Evolutionary conservation across 2,888 invertebrate species (phyloP), one percentile per base, ranked within the genome.

Genomic region (Colostygia pectinataria): DNA sequence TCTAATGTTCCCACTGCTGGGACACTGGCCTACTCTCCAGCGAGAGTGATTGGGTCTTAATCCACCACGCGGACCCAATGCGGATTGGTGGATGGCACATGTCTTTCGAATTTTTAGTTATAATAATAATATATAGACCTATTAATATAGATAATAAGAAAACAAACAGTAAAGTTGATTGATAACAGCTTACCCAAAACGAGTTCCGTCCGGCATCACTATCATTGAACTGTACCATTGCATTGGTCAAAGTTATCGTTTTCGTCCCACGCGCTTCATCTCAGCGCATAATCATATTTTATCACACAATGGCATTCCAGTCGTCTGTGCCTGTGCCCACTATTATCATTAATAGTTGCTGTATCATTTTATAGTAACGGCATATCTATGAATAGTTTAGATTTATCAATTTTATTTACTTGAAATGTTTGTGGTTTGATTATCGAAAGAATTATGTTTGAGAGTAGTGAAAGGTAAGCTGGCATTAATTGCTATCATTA

Each of bases 301-400:
- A 74, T 74, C 73, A 73, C 63, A 75, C 78, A 76, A 75, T 77
- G 65, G 55, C 74, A 76, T 77, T 71, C 70, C 70, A 53, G 40
- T 46, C 41, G 36, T 47, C 36, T 28, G 8, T 47, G 28, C 41
- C 29, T 48, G 23, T 28, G 13, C 39, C 28, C 23, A 36, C 14
- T 24, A 31, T 13, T 31, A 40, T 15, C 0, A 37, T 25, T 32
- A 7, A 20, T 24, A 23, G 9, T 13, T 15, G 12, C 14, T 29
- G n/a, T 37, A 31, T 33, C 15, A 34, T 34, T n/a, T 31, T 28
- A 23, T 13, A 27, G 15, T 23, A 45, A 32, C 32, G n/a, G 31
- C 29, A 37, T 15, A 29, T 28, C n/a, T n/a, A n/a, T 5, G 13
- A 29, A 23, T 10, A n/a, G 29, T 13, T 39, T 29, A 18, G 12